phyloP scores from a whole-genome alignment of 2,113 vertebrate species.

The Sigmodon hispidus region DNA sequence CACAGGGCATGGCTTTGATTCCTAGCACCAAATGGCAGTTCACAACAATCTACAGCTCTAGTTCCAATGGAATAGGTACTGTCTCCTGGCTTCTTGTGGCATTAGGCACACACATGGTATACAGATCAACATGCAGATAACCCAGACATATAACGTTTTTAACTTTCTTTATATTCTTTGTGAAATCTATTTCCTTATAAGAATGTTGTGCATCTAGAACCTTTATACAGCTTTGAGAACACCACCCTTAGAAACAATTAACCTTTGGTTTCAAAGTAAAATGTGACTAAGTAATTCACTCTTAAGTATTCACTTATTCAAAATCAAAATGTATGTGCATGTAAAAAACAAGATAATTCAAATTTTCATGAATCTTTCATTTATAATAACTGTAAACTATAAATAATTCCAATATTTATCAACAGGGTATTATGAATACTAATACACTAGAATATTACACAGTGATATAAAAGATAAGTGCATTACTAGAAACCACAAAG shows the following conservation, averaged over 20 bases:
- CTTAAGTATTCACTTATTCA: neutral
- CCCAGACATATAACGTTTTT: neutral
- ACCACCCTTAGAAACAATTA: constrained; percentile 9
- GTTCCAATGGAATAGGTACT: neutral
- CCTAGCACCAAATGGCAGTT: neutral
- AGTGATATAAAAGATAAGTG: constrained; percentile 5
- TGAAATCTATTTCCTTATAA: neutral
- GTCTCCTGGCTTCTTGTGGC: neutral
- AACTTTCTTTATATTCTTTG: neutral
- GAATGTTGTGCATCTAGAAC: neutral
- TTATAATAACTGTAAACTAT: neutral
- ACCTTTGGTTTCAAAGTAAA: constrained; percentile 15
- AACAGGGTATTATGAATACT: neutral
- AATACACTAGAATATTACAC: constrained; percentile 1
- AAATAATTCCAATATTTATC: neutral
- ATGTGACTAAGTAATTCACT: neutral
- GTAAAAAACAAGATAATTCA: neutral
- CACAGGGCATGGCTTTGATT: neutral
- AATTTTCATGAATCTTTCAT: neutral
- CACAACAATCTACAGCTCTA: neutral
- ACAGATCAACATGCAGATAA: neutral
- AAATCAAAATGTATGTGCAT: neutral
- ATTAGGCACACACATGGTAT: neutral
- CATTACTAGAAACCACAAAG: neutral
- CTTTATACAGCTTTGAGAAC: neutral